Evolutionary conservation across 2,888 invertebrate species (phyloP), one percentile per base, ranked within the genome.

Genomic region (Acanthococcus lagerstroemiae): DNA sequence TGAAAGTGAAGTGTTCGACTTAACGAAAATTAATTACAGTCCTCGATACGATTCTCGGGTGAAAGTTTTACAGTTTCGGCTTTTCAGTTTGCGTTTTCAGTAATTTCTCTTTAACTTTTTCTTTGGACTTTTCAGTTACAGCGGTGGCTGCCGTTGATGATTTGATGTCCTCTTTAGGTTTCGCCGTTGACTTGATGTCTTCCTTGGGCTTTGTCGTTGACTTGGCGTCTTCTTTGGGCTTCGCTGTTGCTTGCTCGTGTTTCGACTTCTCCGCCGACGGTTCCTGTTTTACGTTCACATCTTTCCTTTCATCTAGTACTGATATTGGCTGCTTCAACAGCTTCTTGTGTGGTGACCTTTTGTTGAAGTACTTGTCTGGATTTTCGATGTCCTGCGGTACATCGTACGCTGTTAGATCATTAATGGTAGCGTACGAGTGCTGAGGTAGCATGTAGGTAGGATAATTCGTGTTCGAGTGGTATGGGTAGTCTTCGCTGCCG

Each of bases 401-500:
- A n/a, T 24, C 61, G 52, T 61, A 61, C 5, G 52, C 22, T 24
- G 61, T 61, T 15, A 61, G 27, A 27, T 61, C 61, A 52, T 61
- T 50, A 37, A 61, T 44, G 17, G 15, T 50, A 7, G 61, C 21
- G 21, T 61, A 61, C 2, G 61, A 50, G 21, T 50, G 30, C 17
- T 50, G 50, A 0, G 61, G 61, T 52, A 52, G 30, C 19, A 37
- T 27, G 26, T 61, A 61, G n/a, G 21, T 37, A 1, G 61, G 52
- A 22, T 61, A 61, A n/a, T 61, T 61, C 24, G 37, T 37, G 52
- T 61, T 61, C 1, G 52, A 27, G 24, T 52, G 48, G n/a, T 61
- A 61, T 4, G 61, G 61, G 17, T 61, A 61, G 4, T 61, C 61
- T 19, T 61, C 61, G 12, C 12, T n/a, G 9, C 24, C 37, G 17